Percentiles rank a stretch among this genome's conserved stretches.
Evolutionary conservation across 2,797 vertebrate genomes (phyloP).

Genomic region (Sebastes kiyomatsui): DNA sequence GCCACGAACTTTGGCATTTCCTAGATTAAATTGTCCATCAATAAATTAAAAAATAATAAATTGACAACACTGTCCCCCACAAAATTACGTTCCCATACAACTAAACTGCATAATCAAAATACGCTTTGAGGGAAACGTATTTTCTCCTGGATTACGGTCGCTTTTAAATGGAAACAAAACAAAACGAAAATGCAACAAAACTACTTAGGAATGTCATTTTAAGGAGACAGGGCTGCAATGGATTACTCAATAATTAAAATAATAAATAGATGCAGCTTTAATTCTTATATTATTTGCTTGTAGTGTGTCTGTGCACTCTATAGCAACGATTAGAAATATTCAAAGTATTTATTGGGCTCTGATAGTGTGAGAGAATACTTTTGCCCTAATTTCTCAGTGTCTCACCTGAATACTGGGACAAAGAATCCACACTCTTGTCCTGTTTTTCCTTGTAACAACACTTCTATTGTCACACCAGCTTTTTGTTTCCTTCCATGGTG

Average conservation of each 20-base stretch:
- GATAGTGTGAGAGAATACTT: background rate
- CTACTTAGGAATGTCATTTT: too few relatives aligned
- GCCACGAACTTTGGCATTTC: background rate
- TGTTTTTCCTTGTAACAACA: slow-evolving; percentile 17
- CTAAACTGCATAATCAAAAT: too few relatives aligned
- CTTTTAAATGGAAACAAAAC: too few relatives aligned
- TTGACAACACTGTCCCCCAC: too few relatives aligned
- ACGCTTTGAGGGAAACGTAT: too few relatives aligned
- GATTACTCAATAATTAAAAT: background rate
- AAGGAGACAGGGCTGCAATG: too few relatives aligned
- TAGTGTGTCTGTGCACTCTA: background rate
- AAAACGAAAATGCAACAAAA: too few relatives aligned
- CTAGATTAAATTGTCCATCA: background rate
- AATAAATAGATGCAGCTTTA: background rate
- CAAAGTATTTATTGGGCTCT: background rate
- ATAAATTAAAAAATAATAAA: background rate
- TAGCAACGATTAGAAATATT: background rate
- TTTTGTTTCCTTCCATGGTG: slow-evolving; percentile 33
- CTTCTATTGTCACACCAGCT: slow-evolving; percentile 40
- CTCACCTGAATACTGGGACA: background rate
- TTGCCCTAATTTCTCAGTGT: background rate
- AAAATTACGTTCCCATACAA: too few relatives aligned
- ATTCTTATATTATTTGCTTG: background rate
- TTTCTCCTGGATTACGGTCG: too few relatives aligned
- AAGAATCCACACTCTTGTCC: slow-evolving; percentile 8